Evolutionary conservation across 53 echinoderm and acorn worm species (phyloP), one percentile per base, ranked within the genome.

Genomic region (Holothuria scabra): DNA sequence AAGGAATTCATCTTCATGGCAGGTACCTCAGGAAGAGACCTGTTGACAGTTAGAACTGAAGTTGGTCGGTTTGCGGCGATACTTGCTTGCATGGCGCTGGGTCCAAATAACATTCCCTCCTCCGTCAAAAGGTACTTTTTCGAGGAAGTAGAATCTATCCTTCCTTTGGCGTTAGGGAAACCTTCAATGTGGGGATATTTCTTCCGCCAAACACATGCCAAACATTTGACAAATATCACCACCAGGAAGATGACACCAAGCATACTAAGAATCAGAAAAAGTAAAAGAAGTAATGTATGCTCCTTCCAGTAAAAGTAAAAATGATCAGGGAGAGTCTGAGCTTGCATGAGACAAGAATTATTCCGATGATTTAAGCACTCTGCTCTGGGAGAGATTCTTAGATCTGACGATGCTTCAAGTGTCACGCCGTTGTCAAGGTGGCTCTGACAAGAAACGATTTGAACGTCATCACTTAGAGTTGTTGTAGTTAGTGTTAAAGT

Each of bases 81-180:
- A 26, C 76, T 76, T 52, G 76, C 28, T 56, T 76, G 76, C 76
- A 76, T 76, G 29, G 76, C 76, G 20, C 76, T 49, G 38, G 76
- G 76, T 37, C 76, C 76, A 26, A 76, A 76, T 13, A 76, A 28
- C 55, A 76, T 12, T 52, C 76, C 76, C 28, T 76, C 76, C 46
- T 76, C 76, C 20, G 23, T 76, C 76, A 76, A 4, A 0, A 76
- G 56, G 28, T 76, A 76, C 18, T 28, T 56, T 55, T 76, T 76
- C 2, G 76, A 76, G 26, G 76, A 76, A 4, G 76, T 12, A 30
- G 76, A 76, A 52, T 76, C 76, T 52, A 76, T 52, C 24, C 76
- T 24, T 12, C 56, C n/a, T 26, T 48, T 76, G 55, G 28, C 76
- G 56, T 76, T 76, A 23, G 52, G 76, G 28, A 25, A 76, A 21